These are phyloP conservation scores for Diploptera punctata DNA, from an alignment of 2,888 invertebrate genomes.

Conservation along the genomic window DNA sequence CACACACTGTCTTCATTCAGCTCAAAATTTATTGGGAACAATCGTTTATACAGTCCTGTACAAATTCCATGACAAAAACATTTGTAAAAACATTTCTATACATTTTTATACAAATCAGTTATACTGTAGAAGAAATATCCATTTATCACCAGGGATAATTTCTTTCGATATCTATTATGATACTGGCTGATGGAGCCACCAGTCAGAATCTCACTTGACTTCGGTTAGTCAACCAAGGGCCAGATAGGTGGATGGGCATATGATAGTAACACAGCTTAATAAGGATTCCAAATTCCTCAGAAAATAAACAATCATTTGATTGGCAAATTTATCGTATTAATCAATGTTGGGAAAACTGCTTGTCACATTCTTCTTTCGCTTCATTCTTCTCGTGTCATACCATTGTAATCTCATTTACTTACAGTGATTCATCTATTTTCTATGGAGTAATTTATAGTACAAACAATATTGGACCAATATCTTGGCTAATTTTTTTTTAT, in stretches of 20 bases:
- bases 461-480: not conserved
- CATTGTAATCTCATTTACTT: too few species aligned
- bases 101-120: conserved; percentile 42
- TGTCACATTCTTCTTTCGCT: not conserved
- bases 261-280: conserved; percentile 25
- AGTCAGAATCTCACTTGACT: conserved; percentile 11
- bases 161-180: conserved; percentile 32
- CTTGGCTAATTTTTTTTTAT: not conserved
- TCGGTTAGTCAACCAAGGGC: not conserved
- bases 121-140: conserved; percentile 39
- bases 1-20: conserved; percentile 35
- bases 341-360: conserved; percentile 9
- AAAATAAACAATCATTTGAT: conserved; percentile 31
- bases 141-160: conserved; percentile 39
- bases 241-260: not conserved
- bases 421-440: too few species aligned
- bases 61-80: conserved; percentile 42
- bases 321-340: conserved; percentile 20
- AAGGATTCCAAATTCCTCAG: conserved; percentile 27
- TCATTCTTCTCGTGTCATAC: not conserved
- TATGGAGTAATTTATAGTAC: too few species aligned
- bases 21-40: conserved; percentile 42
- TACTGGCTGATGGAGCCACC: conserved; percentile 13
- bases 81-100: conserved; percentile 41
- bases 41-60: conserved; percentile 41